A percentile compares a stretch with the other conserved stretches of the same genome.
These are phyloP conservation scores for Elgaria multicarinata DNA, from an alignment of 2,113 vertebrate species.

Conservation along the genomic window DNA sequence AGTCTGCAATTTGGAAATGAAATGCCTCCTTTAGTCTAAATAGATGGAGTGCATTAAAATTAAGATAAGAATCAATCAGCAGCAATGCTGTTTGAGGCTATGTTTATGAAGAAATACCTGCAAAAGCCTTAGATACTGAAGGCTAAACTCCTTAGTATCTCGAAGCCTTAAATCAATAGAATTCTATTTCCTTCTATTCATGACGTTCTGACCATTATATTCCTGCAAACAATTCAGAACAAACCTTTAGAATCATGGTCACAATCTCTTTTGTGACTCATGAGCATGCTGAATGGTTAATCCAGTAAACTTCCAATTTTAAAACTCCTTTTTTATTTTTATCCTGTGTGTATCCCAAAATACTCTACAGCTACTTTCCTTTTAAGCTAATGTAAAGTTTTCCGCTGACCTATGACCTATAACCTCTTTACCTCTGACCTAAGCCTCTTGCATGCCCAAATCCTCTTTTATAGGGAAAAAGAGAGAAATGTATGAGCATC, in stretches of 20 bases:
- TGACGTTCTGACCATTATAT: constrained; percentile 85
- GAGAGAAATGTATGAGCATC: constrained; percentile 99
- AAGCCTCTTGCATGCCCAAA: constrained; percentile 97
- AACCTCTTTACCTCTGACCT: constrained; percentile 95
- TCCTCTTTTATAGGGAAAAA: constrained; percentile 99
- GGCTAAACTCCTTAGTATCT: constrained; percentile 90
- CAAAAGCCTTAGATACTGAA: constrained; percentile 90
- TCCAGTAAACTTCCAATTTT: constrained; percentile 80
- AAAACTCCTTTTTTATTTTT: constrained; percentile 71
- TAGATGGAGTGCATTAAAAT: constrained; percentile 6
- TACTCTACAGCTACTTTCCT: constrained; percentile 83
- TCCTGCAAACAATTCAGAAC: constrained; percentile 79
- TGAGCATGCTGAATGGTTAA: constrained; percentile 93
- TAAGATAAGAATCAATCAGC: constrained; percentile 59
- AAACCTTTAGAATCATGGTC: constrained; percentile 84
- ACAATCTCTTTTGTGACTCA: constrained; percentile 84
- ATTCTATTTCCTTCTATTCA: constrained; percentile 85
- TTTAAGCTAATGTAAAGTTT: constrained; percentile 87
- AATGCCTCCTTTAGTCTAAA: constrained; percentile 10
- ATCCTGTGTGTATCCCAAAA: constrained; percentile 81
- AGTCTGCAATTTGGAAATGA: constrained; percentile 51
- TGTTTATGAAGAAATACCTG: constrained; percentile 93
- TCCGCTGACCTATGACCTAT: constrained; percentile 90
- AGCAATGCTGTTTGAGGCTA: constrained; percentile 79
- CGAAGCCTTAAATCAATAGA: constrained; percentile 81